Base-by-base conservation (phyloP, 37 sponge, comb jelly and placozoan genomes). In the Amphimedon queenslandica region DNA sequence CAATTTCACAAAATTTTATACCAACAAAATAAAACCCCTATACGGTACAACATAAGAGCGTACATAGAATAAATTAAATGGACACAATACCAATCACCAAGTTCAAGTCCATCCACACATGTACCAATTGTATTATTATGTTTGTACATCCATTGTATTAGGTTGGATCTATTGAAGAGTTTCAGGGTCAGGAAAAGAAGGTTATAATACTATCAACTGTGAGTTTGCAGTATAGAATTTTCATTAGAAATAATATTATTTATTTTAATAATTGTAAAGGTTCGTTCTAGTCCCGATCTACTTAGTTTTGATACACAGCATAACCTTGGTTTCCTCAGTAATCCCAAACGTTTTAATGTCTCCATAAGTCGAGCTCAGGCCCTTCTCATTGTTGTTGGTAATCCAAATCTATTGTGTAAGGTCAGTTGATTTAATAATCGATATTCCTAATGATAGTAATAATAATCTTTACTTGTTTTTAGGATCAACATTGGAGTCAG, bases 101-200 rank as follows among this genome's bases (percentile, higher is more conserved):
- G n/a, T n/a, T n/a, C n/a, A n/a, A n/a, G n/a, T n/a, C n/a, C n/a
- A n/a, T n/a, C n/a, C n/a, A n/a, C n/a, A n/a, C n/a, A n/a, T n/a
- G n/a, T n/a, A n/a, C n/a, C n/a, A n/a, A n/a, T n/a, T n/a, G n/a
- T n/a, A n/a, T n/a, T n/a, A n/a, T n/a, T n/a, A n/a, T n/a, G n/a
- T n/a, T n/a, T n/a, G n/a, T n/a, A n/a, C n/a, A n/a, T n/a, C n/a
- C n/a, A n/a, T 40, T 35, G 5, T 58, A 84, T 2, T 77, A 84
- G 76, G 88, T 92, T 13, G 93, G 89, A 1, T 79, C 86, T 24
- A 89, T 92, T 27, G 93, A 92, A 47, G 89, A 92, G 51, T 92
- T 92, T 64, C 93, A 92, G 69, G 93, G 93, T 31, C 88, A 88
- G 51, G 93, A 92, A 70, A 61, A 78, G 16, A 55, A 56, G 40